Evolutionary conservation across 2,113 vertebrate species (phyloP).

Genomic region (Rhinoderma darwinii): DNA sequence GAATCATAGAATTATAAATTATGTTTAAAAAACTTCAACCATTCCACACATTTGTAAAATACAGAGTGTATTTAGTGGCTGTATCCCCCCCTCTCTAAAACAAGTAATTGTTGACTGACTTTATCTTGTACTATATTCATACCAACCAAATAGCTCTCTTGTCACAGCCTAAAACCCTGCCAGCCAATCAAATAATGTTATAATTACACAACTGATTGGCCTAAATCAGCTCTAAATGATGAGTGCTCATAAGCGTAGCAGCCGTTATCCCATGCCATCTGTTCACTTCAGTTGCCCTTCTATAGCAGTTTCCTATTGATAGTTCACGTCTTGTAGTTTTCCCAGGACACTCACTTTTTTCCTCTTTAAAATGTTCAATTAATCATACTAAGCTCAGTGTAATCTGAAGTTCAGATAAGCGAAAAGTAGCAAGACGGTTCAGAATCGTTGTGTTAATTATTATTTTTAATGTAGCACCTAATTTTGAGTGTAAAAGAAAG

Average conservation of each 20-base stretch:
- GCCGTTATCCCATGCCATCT: background rate
- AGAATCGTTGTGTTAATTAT: background rate
- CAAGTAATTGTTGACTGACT: background rate
- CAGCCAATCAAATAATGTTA: background rate
- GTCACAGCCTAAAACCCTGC: background rate
- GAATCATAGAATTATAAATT: too few relatives aligned
- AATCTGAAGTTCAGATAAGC: background rate
- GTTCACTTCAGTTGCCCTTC: background rate
- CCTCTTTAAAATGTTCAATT: background rate
- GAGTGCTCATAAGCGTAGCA: background rate
- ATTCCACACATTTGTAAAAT: background rate
- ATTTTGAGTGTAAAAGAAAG: too few relatives aligned
- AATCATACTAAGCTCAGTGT: background rate
- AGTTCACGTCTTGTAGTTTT: background rate
- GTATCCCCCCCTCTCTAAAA: background rate
- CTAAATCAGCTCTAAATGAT: background rate
- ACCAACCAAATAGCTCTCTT: background rate
- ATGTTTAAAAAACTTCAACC: background rate
- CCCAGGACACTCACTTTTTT: background rate
- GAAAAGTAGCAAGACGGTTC: background rate
- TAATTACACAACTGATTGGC: background rate
- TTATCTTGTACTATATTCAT: background rate
- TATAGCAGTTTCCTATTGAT: background rate
- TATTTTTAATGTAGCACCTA: background rate
- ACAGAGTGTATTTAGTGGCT: background rate